phyloP scores from a whole-genome alignment of 2,888 invertebrate genomes.

The Phyto melanocephala region DNA sequence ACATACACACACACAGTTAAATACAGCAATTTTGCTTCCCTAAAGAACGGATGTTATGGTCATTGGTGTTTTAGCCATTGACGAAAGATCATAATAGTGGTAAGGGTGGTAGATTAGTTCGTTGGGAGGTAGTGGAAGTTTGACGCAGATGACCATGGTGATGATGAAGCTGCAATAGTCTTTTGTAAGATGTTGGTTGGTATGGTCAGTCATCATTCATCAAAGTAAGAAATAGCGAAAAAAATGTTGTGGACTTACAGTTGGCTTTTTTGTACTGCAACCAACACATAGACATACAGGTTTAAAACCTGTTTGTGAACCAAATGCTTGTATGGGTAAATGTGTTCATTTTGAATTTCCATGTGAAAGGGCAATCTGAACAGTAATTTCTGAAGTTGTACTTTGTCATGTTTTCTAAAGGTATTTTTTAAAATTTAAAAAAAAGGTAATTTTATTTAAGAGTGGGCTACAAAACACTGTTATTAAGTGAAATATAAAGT shows the following conservation, averaged over 20 bases:
- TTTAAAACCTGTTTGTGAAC: background rate
- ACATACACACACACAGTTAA: background rate
- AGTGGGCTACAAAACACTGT: too few species aligned
- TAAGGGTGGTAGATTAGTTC: constrained; percentile 1
- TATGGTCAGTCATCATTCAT: constrained; percentile 74
- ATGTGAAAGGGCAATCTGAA: background rate
- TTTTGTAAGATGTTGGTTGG: constrained; percentile 59
- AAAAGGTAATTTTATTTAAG: too few species aligned
- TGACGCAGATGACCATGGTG: constrained; percentile 1
- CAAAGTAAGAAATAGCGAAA: constrained; percentile 71
- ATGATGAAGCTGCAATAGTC: constrained; percentile 69
- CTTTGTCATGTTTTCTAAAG: too few species aligned
- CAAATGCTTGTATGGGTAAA: background rate
- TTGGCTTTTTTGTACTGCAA: constrained; percentile 58
- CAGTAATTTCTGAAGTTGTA: too few species aligned
- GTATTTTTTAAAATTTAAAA: too few species aligned
- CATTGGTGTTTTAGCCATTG: constrained; percentile 62
- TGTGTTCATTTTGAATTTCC: background rate
- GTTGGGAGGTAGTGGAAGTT: background rate
- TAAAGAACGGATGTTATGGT: constrained; percentile 62
- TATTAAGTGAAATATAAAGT: too few species aligned
- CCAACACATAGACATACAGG: constrained; percentile 24
- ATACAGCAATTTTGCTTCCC: constrained; percentile 32
- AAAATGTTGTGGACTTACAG: constrained; percentile 73
- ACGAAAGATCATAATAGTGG: background rate